Conservation (phyloP, 2,113 vertebrate genomes). For the Paraplagusia blochii region DNA sequence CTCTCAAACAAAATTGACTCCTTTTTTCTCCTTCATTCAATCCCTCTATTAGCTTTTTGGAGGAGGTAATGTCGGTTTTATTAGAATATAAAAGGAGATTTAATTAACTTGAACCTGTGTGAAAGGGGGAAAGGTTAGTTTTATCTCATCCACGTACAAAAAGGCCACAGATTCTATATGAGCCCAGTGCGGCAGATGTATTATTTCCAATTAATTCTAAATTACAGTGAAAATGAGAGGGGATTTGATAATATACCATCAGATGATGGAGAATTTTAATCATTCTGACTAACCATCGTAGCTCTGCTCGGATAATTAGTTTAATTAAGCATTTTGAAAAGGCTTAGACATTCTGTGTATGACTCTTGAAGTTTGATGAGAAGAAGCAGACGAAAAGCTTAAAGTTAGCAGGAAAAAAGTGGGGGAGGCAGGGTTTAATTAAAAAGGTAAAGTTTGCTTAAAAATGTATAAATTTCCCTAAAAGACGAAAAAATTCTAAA, state of each 20-base stretch:
- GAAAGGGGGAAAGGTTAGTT: conserved; percentile 76
- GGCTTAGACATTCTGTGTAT: no score
- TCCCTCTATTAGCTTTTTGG: conserved; percentile 63
- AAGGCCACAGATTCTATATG: conserved; percentile 87
- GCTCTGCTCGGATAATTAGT: no score
- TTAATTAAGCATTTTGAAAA: no score
- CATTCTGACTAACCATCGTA: conserved; percentile 21
- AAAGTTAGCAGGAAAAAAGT: no score
- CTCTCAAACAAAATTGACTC: conserved; percentile 66
- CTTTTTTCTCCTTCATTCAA: conserved; percentile 47
- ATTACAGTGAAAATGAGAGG: conserved; percentile 88
- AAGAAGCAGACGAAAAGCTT: no score
- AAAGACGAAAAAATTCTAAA: no score
- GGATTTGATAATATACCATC: conserved; percentile 82
- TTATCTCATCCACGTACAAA: conserved; percentile 88
- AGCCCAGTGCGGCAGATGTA: conserved; percentile 90
- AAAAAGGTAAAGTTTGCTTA: no score
- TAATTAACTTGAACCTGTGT: conserved; percentile 96
- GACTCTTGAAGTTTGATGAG: no score
- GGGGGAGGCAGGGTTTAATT: no score
- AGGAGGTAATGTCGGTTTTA: conserved; percentile 84
- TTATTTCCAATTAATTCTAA: conserved; percentile 95
- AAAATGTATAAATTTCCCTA: no score
- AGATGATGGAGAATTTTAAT: conserved; percentile 74
- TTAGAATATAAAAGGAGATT: conserved; percentile 90